phyloP scores from a whole-genome alignment of 2,888 invertebrate genomes.

The Dolichomitus sp. region DNA sequence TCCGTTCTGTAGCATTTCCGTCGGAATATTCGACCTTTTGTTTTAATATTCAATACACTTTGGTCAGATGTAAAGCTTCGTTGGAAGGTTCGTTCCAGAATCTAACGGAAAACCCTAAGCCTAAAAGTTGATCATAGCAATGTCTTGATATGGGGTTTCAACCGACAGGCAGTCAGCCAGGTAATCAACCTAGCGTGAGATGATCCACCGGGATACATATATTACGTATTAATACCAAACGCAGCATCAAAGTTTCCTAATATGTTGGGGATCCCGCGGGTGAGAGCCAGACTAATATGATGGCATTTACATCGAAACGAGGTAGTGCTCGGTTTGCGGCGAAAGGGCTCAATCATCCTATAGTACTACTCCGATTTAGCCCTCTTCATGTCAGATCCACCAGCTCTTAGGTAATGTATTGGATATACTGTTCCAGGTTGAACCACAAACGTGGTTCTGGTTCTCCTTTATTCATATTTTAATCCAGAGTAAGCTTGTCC shows the following conservation, averaged over 20 bases:
- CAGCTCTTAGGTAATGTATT: constrained; percentile 53
- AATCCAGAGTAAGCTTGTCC: background rate
- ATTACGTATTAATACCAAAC: constrained; percentile 43
- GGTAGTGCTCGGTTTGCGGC: constrained; percentile 42
- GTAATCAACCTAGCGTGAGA: constrained; percentile 1
- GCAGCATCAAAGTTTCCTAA: constrained; percentile 63
- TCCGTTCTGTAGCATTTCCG: background rate
- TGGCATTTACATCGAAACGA: constrained; percentile 43
- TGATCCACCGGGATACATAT: constrained; percentile 13
- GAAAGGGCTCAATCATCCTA: constrained; percentile 35
- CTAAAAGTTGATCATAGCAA: background rate
- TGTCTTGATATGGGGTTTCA: background rate
- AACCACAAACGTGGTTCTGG: background rate
- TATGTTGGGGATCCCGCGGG: constrained; percentile 37
- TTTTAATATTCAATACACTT: background rate
- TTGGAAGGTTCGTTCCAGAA: background rate
- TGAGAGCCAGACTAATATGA: constrained; percentile 52
- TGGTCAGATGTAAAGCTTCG: background rate
- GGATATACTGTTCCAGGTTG: constrained; percentile 39
- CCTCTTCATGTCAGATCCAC: background rate
- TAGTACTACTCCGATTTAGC: background rate
- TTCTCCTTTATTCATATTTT: background rate
- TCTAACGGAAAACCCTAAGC: background rate
- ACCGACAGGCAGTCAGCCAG: constrained; percentile 9
- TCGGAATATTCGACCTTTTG: constrained; percentile 2